phyloP scores from a whole-genome alignment of 2,797 vertebrate species.

The Spondyliosoma cantharus region DNA sequence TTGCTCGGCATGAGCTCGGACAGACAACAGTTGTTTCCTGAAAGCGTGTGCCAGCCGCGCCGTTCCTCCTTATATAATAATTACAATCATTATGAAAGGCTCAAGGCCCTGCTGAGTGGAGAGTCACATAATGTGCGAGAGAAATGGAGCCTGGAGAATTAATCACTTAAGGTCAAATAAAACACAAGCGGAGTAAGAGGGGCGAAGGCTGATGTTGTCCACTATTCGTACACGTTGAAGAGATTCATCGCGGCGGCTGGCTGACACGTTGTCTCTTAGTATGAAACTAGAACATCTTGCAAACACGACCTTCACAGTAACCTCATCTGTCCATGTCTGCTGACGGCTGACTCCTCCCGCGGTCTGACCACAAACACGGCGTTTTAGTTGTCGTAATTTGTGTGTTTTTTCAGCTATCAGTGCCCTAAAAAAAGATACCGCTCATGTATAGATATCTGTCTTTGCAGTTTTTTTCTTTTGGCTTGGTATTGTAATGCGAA shows the following conservation, averaged over 20 bases:
- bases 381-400: too few relatives aligned
- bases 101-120: not conserved
- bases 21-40: not conserved
- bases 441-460: not conserved
- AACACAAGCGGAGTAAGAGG: not conserved
- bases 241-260: not conserved
- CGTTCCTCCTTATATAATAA: constrained; percentile 1
- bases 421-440: not conserved
- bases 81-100: constrained; percentile 9
- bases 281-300: too few relatives aligned
- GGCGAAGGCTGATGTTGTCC: not conserved
- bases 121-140: not conserved
- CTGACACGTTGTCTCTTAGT: too few relatives aligned
- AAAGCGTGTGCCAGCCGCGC: not conserved
- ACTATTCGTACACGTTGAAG: not conserved
- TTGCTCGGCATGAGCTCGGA: not conserved
- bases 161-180: not conserved
- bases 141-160: not conserved
- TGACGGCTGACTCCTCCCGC: not conserved
- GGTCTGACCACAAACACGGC: too few relatives aligned
- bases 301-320: not conserved
- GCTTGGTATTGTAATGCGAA: too few relatives aligned
- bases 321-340: not conserved
- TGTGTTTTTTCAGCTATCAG: not conserved
- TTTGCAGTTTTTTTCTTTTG: not conserved